phyloP scores from a whole-genome alignment of 2,888 invertebrate genomes.

The Agrotis ipsilon region DNA sequence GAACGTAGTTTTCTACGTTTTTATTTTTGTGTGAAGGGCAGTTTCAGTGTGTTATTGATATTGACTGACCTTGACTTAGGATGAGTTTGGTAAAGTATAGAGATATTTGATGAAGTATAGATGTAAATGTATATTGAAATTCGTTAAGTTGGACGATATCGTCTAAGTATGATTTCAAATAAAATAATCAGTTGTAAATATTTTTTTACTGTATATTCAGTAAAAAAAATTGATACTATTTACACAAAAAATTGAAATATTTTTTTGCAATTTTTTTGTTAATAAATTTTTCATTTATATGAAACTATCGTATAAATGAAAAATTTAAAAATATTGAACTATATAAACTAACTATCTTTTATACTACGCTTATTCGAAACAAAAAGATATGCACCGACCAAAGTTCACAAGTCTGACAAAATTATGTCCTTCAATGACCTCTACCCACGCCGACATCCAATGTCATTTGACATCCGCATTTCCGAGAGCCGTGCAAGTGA shows the following conservation, averaged over 20 bases:
- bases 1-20: conserved; percentile 9
- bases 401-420: not conserved
- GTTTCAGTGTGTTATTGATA: not conserved
- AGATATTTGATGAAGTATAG: not conserved
- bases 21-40: conserved; percentile 11
- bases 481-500: conserved; percentile 37
- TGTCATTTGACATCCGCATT: conserved; percentile 26
- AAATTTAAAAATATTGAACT: too few species aligned
- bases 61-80: conserved; percentile 13
- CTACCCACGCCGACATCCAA: not conserved
- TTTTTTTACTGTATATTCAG: too few species aligned
- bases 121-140: too few species aligned
- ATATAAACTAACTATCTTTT: too few species aligned
- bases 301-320: too few species aligned
- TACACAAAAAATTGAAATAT: too few species aligned
- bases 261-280: too few species aligned
- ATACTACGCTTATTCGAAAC: not conserved
- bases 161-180: too few species aligned
- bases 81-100: not conserved
- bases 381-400: not conserved
- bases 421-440: conserved; percentile 4
- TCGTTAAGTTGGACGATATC: too few species aligned
- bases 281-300: too few species aligned
- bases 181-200: too few species aligned
- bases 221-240: too few species aligned